Percentiles rank a stretch among this genome's conserved stretches.
phyloP scores from a whole-genome alignment of 2,113 vertebrate species.

The Trochalopteron elliotii region DNA sequence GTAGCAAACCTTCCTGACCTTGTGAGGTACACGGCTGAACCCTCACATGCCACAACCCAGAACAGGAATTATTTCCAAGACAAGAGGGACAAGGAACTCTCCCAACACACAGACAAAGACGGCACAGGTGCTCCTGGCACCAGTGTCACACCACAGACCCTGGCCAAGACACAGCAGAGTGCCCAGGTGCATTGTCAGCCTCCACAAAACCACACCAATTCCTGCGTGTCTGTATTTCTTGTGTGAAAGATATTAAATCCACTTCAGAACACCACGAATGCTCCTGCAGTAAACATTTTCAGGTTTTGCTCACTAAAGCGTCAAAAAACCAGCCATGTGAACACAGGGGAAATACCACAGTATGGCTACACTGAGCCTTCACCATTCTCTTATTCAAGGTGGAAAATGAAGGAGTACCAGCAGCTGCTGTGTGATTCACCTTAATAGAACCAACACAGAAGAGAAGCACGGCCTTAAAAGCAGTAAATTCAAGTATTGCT shows the following conservation, averaged over 20 bases:
- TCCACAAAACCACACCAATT: background rate
- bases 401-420: background rate
- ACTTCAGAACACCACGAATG: background rate
- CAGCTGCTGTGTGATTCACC: accelerated
- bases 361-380: background rate
- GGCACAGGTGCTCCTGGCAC: no score
- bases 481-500: accelerated
- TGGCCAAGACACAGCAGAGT: background rate
- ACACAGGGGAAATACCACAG: background rate
- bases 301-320: background rate
- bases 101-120: accelerated
- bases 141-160: background rate
- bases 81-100: background rate
- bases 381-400: accelerated
- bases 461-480: background rate
- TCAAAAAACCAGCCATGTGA: accelerated
- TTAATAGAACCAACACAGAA: background rate
- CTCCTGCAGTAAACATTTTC: background rate
- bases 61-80: background rate
- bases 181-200: background rate
- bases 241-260: accelerated
- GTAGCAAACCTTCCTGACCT: background rate
- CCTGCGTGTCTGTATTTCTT: accelerated
- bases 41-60: background rate
- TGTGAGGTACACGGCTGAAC: accelerated